Percentiles rank a stretch among this genome's conserved stretches.
phyloP scores from a whole-genome alignment of 2,888 invertebrate genomes.

The Ceriagrion tenellum region DNA sequence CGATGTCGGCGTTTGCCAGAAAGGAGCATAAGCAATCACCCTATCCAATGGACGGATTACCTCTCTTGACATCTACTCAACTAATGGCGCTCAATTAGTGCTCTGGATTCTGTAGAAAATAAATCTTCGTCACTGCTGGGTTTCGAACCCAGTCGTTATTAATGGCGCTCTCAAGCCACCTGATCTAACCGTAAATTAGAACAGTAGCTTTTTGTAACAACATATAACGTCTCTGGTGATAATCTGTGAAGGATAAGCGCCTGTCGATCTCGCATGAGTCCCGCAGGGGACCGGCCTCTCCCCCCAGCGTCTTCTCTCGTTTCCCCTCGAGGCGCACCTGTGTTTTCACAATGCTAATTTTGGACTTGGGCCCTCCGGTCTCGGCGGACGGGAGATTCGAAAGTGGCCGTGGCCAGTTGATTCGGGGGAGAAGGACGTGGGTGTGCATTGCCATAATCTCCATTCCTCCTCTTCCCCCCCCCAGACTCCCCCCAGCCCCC shows the following conservation, averaged over 20 bases:
- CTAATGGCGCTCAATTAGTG: no score
- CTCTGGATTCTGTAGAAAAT: no score
- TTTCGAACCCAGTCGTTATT: no score
- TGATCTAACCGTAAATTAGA: no score
- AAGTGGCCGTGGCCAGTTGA: not conserved
- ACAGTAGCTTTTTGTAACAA: no score
- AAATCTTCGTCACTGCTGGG: no score
- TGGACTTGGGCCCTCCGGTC: not conserved
- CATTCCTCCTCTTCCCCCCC: not conserved
- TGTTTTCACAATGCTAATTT: conserved; percentile 28
- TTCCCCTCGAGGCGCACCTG: not conserved
- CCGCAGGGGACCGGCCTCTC: not conserved
- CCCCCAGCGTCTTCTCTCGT: not conserved
- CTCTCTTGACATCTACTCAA: no score
- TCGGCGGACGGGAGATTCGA: not conserved
- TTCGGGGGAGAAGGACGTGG: not conserved
- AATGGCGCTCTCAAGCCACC: no score
- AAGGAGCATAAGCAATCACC: no score
- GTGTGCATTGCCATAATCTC: conserved; percentile 1
- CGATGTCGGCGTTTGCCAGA: no score
- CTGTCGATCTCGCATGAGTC: not conserved
- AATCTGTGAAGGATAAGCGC: not conserved
- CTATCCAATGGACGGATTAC: no score
- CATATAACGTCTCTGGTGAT: not conserved
- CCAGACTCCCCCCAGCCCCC: not conserved